phyloP scores from a whole-genome alignment of 37 sponge, comb jelly and placozoan species.

The Aplysina aerophoba region DNA sequence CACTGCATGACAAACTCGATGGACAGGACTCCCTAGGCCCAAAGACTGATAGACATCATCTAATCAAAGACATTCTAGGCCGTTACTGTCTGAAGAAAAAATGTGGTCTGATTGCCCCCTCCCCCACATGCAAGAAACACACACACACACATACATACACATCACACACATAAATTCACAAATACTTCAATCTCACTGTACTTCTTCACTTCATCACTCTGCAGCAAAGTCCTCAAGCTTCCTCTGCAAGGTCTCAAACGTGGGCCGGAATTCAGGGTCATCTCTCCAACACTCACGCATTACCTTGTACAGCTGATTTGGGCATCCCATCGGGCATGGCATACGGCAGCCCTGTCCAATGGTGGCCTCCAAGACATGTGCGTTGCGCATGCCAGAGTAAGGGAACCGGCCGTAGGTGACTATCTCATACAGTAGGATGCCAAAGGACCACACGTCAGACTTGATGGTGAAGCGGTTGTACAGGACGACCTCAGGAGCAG shows the following conservation, averaged over 20 bases:
- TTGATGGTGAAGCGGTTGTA: constrained; percentile 96
- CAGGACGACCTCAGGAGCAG: constrained; percentile 97
- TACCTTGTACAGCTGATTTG: constrained; percentile 83
- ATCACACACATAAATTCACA: no score
- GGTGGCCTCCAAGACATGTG: constrained; percentile 82
- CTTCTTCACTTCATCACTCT: no score
- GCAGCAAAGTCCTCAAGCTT: constrained; percentile 90
- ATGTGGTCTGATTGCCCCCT: no score
- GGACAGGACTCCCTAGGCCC: no score
- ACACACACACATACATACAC: no score
- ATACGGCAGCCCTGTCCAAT: constrained; percentile 85
- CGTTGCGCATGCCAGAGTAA: constrained; percentile 96
- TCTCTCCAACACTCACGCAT: constrained; percentile 94
- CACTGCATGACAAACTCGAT: no score
- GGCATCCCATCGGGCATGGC: constrained; percentile 83
- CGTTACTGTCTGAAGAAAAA: no score
- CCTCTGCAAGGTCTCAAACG: constrained; percentile 90
- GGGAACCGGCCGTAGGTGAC: constrained; percentile 97
- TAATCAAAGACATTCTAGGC: no score
- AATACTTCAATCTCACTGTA: no score
- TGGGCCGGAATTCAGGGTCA: constrained; percentile 77
- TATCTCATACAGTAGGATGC: constrained; percentile 92
- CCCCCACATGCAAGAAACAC: no score
- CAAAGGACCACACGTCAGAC: constrained; percentile 99
- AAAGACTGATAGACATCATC: no score